phyloP scores from a whole-genome alignment of 2,888 invertebrate genomes.

The Eupithecia centaureata region DNA sequence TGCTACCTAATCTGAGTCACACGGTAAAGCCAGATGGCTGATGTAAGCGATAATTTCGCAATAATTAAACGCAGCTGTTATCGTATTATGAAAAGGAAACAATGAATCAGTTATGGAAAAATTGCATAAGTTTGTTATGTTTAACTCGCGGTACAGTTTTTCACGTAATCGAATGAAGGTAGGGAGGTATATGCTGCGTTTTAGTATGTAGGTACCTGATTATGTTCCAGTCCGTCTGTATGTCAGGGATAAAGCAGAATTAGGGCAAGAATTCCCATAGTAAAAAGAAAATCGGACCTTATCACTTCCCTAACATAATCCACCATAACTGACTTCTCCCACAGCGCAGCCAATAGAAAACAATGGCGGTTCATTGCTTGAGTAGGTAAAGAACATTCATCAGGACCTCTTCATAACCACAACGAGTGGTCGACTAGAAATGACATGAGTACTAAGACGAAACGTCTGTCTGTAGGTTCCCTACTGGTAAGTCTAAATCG shows the following conservation, averaged over 20 bases:
- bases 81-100: conserved; percentile 54
- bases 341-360: not conserved
- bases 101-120: conserved; percentile 39
- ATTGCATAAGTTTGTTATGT: conserved; percentile 30
- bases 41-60: conserved; percentile 56
- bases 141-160: conserved; percentile 8
- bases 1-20: conserved; percentile 54
- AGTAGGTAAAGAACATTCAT: not conserved
- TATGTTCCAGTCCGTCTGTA: not conserved
- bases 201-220: not conserved
- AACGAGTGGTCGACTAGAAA: too few species aligned
- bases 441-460: too few species aligned
- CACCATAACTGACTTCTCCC: not conserved
- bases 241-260: not conserved
- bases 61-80: conserved; percentile 63
- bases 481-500: too few species aligned
- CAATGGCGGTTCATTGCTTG: not conserved
- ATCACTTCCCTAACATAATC: not conserved
- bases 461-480: too few species aligned
- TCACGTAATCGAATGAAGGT: not conserved
- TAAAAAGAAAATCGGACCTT: not conserved
- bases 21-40: conserved; percentile 57
- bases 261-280: not conserved
- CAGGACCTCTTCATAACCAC: not conserved
- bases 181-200: not conserved